Evolutionary conservation across 2,797 vertebrate species (phyloP), one percentile per base, ranked within the genome.

Genomic region (Gadopsis marmoratus): DNA sequence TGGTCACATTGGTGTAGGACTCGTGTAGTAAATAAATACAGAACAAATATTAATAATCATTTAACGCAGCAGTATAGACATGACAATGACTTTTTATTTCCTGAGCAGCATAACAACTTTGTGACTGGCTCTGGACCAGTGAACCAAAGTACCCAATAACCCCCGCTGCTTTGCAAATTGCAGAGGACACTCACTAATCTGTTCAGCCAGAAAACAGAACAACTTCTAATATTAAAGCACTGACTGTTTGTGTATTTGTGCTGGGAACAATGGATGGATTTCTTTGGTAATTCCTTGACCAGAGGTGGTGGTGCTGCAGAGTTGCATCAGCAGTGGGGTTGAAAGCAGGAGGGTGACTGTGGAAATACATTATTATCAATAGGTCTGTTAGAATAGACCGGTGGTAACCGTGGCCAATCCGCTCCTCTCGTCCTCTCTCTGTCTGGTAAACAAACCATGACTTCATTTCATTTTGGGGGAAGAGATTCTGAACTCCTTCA

Each of bases 131-230:
- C 70, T 85, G 70, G 58, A 71, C 62, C 8, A 4, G 81, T 45
- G 58, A 85, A 71, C 54, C 72, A 61, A 71, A 67, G 76, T 73
- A 79, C 64, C 79, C 80, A 61, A 74, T 84, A 79, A 75, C 81
- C 71, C 79, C 86, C 35, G 75, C 84, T 89, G 83, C 79, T 89
- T 63, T n/a, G 21, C 74, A 80, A 82, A 88, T 82, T 89, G 83
- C 77, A 84, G 86, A 81, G 73, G 80, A 84, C 84, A 68, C 74
- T 80, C 76, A 88, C 86, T 87, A 88, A 89, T 89, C 48, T 85
- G 76, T 72, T 69, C 33, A 82, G 78, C 83, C 76, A 76, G 73
- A 76, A 72, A 78, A 82, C 74, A 37, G 66, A 56, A 76, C 72
- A 85, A 45, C 78, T 65, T 74, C 54, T 59, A 75, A 80, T 74